Percentiles rank a stretch among this genome's conserved stretches.
Evolutionary conservation across 2,888 invertebrate species (phyloP).

Genomic region (Escarpia spicata): DNA sequence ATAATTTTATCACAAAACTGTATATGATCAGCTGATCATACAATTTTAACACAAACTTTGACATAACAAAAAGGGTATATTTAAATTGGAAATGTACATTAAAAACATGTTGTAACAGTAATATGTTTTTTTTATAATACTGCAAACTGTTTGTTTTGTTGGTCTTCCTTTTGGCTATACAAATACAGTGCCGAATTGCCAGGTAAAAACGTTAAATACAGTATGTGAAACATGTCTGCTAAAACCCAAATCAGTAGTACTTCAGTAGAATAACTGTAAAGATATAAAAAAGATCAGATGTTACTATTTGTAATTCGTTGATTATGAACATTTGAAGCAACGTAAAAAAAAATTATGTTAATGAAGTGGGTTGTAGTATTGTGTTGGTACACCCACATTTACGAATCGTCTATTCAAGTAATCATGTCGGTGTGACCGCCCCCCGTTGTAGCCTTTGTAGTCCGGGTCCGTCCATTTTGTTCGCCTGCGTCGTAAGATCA

Average conservation of each 20-base stretch:
- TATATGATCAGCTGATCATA: neutral
- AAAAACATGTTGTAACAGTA: neutral
- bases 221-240: neutral
- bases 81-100: neutral
- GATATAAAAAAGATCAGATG: no score
- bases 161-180: neutral
- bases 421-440: slow-evolving; percentile 1
- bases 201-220: neutral
- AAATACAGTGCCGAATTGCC: neutral
- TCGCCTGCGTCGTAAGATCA: neutral
- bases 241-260: neutral
- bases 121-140: no score
- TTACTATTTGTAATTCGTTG: no score
- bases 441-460: slow-evolving; percentile 5
- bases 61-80: neutral
- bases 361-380: neutral
- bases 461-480: neutral
- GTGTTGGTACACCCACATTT: neutral
- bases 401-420: neutral
- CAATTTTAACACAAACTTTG: neutral
- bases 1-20: neutral
- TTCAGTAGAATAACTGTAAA: no score
- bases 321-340: no score
- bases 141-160: neutral
- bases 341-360: neutral